Evolutionary conservation across 2,113 vertebrate genomes (phyloP), one percentile per base, ranked within the genome.

Genomic region (Psittacara wagleri): DNA sequence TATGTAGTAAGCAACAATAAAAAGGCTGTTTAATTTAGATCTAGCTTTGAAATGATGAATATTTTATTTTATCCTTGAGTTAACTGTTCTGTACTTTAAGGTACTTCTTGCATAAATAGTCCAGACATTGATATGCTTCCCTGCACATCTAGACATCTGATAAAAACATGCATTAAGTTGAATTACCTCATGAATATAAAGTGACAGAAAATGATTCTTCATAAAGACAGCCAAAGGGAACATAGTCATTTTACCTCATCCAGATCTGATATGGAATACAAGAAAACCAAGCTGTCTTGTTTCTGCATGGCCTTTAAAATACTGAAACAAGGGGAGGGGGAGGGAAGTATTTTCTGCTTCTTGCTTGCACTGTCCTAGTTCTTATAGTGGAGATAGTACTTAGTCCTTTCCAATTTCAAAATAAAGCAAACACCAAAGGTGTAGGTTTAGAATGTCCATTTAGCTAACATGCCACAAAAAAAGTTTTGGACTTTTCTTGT

Each of bases 161-260:
- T 92, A 79, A 88, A 95, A 91, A 74, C 41, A 52, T 43, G 10
- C 62, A 55, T 86, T 91, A 94, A 93, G 76, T 81, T 84, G 69
- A 61, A 94, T 90, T 92, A 67, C 35, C n/a, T 94, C 54, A 90
- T 97, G 67, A 96, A 97, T 96, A 85, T 87, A 86, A 97, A 97
- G 75, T 76, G 72, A 88, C 74, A 95, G 92, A 54, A 80, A 96
- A 87, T 63, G 57, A 81, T 88, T 27, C 61, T 90, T 91, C 63
- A 54, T 46, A 92, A 93, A 95, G 43, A 72, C 31, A 95, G 69
- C 33, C 64, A 86, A 88, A 96, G 22, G 67, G 89, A 96, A 83
- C 9, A n/a, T 46, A 62, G 28, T 63, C 6, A 52, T 57, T 93
- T 90, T 90, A 14, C 25, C 20, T 94, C 28, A 94, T 79, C 49